Base-by-base conservation (phyloP, 2,888 invertebrate species). In the Empis livida region DNA sequence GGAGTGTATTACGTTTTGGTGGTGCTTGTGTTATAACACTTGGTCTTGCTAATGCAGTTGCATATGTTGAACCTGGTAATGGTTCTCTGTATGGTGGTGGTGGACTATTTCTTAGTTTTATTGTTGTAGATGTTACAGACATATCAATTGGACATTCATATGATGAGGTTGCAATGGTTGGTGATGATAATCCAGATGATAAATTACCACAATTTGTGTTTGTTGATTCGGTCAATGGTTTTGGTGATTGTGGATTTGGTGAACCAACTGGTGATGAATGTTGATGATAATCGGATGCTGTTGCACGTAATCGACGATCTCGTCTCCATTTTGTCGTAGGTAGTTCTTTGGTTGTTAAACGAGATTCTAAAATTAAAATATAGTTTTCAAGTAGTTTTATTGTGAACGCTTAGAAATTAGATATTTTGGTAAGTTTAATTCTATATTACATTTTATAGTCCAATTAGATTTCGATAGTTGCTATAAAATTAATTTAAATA, bases 271-370 rank as follows among this genome's bases (percentile, higher is more conserved):
- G 51, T 45, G 56, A 53, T 27, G 56, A 54, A 17, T 39, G 41
- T 51, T 47, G 55, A 49, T 62, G 64, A 54, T 69, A 67, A 54
- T 66, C 65, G 11, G 53, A 50, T 43, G 58, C 60, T 20, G 51
- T 49, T 6, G 72, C 69, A 2, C 75, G 71, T 46, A 70, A 65
- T 20, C 82, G 74, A 37, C 83, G 74, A 54, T 84, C 83, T 44
- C 82, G 74, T 51, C 82, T 76, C 83, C 83, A 83, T 68, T 82
- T 82, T 46, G 80, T 76, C 9, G 82, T 81, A 49, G 75, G 73
- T 53, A 79, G 67, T 57, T 82, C 81, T 64, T 80, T 82, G 46
- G 72, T 67, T 46, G 64, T 62, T 55, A 68, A 57, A 49, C 67
- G 65, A 54, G 63, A 59, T 57, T 69, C 68, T 68, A 58, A 20